These are phyloP conservation scores for Cordilura impudica DNA, from an alignment of 2,888 invertebrate genomes.

Conservation along the genomic window DNA sequence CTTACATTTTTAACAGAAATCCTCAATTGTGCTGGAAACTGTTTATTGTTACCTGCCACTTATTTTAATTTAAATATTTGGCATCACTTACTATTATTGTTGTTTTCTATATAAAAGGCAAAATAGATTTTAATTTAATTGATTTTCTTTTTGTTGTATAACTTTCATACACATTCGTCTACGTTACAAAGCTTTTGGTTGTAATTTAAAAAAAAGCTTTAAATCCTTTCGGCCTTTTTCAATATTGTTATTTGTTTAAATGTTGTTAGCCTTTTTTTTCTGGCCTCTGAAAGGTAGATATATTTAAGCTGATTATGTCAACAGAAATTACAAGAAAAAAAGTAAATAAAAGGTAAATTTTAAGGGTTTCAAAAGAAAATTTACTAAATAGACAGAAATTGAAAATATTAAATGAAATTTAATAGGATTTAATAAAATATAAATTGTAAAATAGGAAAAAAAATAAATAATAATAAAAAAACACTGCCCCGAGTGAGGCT, in stretches of 20 bases:
- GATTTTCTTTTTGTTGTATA: slow-evolving; percentile 14
- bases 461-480: slow-evolving; percentile 26
- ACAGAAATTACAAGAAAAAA: neutral
- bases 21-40: too few relatives aligned
- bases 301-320: slow-evolving; percentile 53
- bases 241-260: neutral
- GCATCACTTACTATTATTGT: neutral
- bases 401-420: neutral
- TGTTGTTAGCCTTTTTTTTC: slow-evolving; percentile 4
- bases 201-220: slow-evolving; percentile 2
- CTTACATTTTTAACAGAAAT: too few relatives aligned
- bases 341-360: neutral
- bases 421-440: too few relatives aligned
- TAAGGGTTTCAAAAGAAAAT: neutral
- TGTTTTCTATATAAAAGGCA: neutral
- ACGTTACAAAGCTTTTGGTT: slow-evolving; percentile 1
- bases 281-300: slow-evolving; percentile 6
- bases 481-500: slow-evolving; percentile 73
- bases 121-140: slow-evolving; percentile 35
- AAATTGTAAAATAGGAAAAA: neutral
- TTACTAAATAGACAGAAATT: neutral
- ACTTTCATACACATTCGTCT: neutral
- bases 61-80: neutral
- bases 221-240: slow-evolving; percentile 33
- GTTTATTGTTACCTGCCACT: neutral